A percentile compares a stretch with the other conserved stretches of the same genome.
Conservation (phyloP, 2,888 invertebrate species). For the Trichacis sp. region DNA sequence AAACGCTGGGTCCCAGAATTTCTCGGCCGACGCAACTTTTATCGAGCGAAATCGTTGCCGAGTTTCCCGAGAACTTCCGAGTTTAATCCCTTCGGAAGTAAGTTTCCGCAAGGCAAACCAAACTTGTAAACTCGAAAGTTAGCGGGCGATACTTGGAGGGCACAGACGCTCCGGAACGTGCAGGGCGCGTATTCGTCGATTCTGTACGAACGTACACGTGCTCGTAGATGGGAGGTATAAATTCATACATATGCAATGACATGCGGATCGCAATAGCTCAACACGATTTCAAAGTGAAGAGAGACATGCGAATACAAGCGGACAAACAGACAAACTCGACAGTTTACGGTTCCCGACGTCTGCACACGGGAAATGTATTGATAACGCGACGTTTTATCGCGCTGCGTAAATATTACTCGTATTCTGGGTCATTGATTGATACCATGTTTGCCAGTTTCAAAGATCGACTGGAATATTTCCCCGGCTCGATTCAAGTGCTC, state of each 20-base stretch:
- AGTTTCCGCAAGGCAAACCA: conserved; percentile 50
- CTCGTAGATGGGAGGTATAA: no score
- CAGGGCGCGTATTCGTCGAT: no score
- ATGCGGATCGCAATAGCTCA: conserved; percentile 41
- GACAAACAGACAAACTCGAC: conserved; percentile 26
- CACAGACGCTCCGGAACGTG: conserved; percentile 22
- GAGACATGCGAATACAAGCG: conserved; percentile 33
- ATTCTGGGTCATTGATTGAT: conserved; percentile 7
- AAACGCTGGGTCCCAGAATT: no score
- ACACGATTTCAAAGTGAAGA: conserved; percentile 39
- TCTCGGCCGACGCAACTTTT: no score
- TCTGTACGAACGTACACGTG: no score
- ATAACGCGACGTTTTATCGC: conserved; percentile 9
- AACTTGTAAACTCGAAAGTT: conserved; percentile 21
- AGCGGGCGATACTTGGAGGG: conserved; percentile 6
- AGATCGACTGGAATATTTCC: not conserved
- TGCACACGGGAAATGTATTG: conserved; percentile 9
- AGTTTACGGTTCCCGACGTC: conserved; percentile 19
- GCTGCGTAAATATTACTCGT: conserved; percentile 7
- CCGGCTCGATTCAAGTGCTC: no score
- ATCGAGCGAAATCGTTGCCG: conserved; percentile 44
- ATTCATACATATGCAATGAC: conserved; percentile 44
- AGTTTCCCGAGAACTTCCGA: no score
- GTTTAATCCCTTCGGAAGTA: conserved; percentile 50
- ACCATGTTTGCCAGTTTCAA: not conserved